Base-by-base conservation (phyloP, 2,797 vertebrate species). In the Hybognathus amarus region DNA sequence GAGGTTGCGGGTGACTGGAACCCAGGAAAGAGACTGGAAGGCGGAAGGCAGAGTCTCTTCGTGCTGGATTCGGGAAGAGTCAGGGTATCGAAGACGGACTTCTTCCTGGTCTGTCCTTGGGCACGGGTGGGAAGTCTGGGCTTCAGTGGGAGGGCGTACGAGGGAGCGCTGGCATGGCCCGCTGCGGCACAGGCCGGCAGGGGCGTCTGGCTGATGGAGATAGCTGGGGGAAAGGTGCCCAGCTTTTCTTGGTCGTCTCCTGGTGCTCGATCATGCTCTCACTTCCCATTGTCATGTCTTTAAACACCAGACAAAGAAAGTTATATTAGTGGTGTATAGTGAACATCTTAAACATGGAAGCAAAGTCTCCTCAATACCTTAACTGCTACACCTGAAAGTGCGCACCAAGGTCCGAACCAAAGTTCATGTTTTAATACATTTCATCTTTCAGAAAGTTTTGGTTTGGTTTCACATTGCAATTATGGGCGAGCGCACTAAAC, bases 201-300 rank as follows among this genome's bases (percentile, higher is more conserved):
- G 86, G 97, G 91, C 6, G 94, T 96, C 90, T 97, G 94, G 6
- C 95, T 97, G 94, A 99, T 98, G 77, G 97, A 97, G 92, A 99
- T 97, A 0, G 96, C 96, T 0, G 98, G 98, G 33, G 98, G 97
- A 89, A 99, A 97, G 59, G 97, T 89, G 90, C 98, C 98, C 0
- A 99, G 98, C 95, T 99, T 99, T 97, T 95, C 94, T 99, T 99
- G 90, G 98, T 99, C 86, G 97, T 98, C 96, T 99, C 97, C 96
- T 99, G 98, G 94, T 91, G 96, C 92, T 89, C 97, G 94, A 93
- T 99, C 98, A 86, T 97, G 99, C 97, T 92, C 98, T 96, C 88
- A 99, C 98, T 92, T 99, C 97, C 97, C 97, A 99, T 99, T 59
- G 98, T 98, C 98, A 99, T 99, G 96, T 99, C 98, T 99, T 93